Percentiles rank a stretch among this genome's conserved stretches.
These are phyloP conservation scores for Premnoplex brunnescens DNA, from an alignment of 2,797 vertebrate species.

Conservation along the genomic window DNA sequence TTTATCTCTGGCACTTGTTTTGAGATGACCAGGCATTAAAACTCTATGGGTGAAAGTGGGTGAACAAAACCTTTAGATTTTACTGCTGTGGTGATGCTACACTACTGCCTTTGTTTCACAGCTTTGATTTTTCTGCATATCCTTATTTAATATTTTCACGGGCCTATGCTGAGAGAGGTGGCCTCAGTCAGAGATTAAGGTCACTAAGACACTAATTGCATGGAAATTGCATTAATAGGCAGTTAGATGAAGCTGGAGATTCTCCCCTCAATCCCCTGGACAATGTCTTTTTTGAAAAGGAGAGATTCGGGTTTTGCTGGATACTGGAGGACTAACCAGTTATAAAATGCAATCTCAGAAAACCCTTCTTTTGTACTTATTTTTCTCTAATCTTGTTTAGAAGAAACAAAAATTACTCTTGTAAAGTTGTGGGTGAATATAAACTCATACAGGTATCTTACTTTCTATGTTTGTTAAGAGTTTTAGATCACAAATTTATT, in stretches of 20 bases:
- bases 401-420: not conserved
- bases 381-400: not conserved
- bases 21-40: not conserved
- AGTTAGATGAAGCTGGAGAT: not conserved
- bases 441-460: not conserved
- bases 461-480: not conserved
- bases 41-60: not conserved
- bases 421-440: not conserved
- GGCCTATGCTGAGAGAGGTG: fast-evolving
- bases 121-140: not conserved
- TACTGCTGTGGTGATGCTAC: not conserved
- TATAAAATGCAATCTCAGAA: not conserved
- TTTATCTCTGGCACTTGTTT: not conserved
- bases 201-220: not conserved
- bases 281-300: not conserved
- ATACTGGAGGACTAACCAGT: not conserved
- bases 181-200: not conserved
- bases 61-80: not conserved
- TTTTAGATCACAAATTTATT: not conserved
- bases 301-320: not conserved
- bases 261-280: fast-evolving
- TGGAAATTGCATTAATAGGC: not conserved
- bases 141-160: not conserved
- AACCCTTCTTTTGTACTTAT: not conserved
- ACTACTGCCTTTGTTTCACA: not conserved